Conservation (phyloP, 2,888 invertebrate genomes). For the Brachycybe producta region DNA sequence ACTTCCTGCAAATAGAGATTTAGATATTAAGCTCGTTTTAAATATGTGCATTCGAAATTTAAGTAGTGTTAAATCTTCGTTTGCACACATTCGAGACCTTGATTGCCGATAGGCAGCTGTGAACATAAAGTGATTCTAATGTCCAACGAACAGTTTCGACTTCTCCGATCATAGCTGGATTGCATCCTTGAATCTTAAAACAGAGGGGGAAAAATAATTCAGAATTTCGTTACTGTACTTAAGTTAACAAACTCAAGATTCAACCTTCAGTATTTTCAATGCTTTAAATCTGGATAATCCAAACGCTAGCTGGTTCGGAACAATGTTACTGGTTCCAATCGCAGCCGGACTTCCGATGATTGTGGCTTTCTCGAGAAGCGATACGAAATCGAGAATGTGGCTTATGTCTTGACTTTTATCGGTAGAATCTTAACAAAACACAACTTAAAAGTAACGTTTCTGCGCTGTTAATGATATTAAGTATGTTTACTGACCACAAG, state of each 20-base stretch:
- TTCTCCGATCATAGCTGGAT: background rate
- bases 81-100: background rate
- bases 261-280: constrained; percentile 3
- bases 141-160: background rate
- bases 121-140: background rate
- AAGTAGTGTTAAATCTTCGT: no score
- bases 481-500: constrained; percentile 14
- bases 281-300: constrained; percentile 13
- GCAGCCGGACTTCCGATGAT: constrained; percentile 6
- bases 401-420: constrained; percentile 16
- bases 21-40: background rate
- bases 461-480: background rate
- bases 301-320: constrained; percentile 17
- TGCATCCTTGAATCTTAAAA: background rate
- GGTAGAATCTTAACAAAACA: constrained; percentile 11
- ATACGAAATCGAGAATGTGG: constrained; percentile 17
- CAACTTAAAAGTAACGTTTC: background rate
- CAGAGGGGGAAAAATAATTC: background rate
- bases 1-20: constrained; percentile 14
- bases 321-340: constrained; percentile 14
- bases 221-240: no score
- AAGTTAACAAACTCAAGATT: no score
- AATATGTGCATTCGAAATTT: background rate
- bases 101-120: background rate
- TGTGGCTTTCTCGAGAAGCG: constrained; percentile 2